A percentile compares a stretch with the other conserved stretches of the same genome.
Evolutionary conservation across 1,140 invertebrate species (phyloP).

Genomic region (Drusus annulatus): DNA sequence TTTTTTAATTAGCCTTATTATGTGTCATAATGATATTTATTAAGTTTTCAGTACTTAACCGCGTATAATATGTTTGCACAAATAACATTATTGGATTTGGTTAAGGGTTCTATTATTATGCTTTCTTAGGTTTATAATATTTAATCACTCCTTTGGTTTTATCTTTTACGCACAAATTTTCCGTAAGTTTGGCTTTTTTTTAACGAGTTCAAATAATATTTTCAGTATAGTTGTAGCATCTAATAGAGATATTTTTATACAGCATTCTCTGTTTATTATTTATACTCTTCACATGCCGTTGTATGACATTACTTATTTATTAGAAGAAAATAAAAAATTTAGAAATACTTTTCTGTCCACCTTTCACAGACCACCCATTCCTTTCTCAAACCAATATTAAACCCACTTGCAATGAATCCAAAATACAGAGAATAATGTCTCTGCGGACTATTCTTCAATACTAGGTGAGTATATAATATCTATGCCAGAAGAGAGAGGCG

Average conservation of each 20-base stretch:
- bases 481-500: too few relatives aligned
- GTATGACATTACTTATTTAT: constrained; percentile 59
- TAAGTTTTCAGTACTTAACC: constrained; percentile 52
- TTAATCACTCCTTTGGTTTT: constrained; percentile 38
- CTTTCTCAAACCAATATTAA: too few relatives aligned
- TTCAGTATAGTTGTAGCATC: constrained; percentile 41
- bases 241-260: constrained; percentile 59
- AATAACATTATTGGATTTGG: constrained; percentile 30
- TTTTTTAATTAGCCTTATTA: constrained; percentile 55
- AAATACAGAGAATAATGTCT: too few relatives aligned
- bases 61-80: constrained; percentile 5
- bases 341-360: constrained; percentile 1
- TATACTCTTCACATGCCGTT: constrained; percentile 56
- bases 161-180: constrained; percentile 53
- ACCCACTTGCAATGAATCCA: too few relatives aligned
- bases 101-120: constrained; percentile 44
- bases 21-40: constrained; percentile 58
- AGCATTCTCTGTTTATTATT: constrained; percentile 54
- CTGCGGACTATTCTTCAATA: background rate
- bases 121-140: constrained; percentile 47
- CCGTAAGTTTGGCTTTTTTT: constrained; percentile 47
- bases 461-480: too few relatives aligned
- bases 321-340: constrained; percentile 50
- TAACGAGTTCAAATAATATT: constrained; percentile 34
- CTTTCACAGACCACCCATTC: background rate